Percentiles rank a stretch among this genome's conserved stretches.
Conservation (phyloP, 2,888 invertebrate genomes). For the Aphidius colemani region DNA sequence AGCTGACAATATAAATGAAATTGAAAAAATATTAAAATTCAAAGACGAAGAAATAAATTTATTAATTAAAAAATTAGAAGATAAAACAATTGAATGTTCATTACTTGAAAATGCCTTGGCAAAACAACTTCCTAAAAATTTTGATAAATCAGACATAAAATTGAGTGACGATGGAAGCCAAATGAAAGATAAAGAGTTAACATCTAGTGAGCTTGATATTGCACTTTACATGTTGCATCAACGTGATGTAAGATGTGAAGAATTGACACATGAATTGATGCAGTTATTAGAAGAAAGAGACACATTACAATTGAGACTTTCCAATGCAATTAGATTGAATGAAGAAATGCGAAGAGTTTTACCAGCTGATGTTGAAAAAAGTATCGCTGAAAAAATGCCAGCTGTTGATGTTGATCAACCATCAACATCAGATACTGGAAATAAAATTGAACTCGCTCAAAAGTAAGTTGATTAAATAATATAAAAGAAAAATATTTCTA, state of each 20-base stretch:
- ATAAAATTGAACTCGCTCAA: conserved; percentile 51
- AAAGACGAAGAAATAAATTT: conserved; percentile 76
- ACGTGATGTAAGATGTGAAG: conserved; percentile 83
- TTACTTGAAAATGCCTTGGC: conserved; percentile 51
- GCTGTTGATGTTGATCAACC: conserved; percentile 29
- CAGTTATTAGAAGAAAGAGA: conserved; percentile 83
- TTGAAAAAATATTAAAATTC: conserved; percentile 59
- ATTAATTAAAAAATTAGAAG: conserved; percentile 70
- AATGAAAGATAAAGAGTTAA: conserved; percentile 12
- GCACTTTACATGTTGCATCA: conserved; percentile 86
- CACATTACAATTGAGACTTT: conserved; percentile 79
- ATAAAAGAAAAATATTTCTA: not conserved
- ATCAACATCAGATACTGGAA: conserved; percentile 51
- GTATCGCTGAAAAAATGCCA: conserved; percentile 31
- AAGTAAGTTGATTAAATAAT: conserved; percentile 47
- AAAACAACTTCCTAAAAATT: conserved; percentile 38
- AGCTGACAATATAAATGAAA: not conserved
- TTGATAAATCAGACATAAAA: not conserved
- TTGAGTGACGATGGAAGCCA: conserved; percentile 24
- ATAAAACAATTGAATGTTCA: conserved; percentile 67
- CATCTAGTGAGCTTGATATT: conserved; percentile 70
- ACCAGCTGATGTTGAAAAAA: conserved; percentile 8
- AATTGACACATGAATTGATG: conserved; percentile 82
- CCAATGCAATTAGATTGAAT: conserved; percentile 77
- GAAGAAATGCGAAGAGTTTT: conserved; percentile 64